These are phyloP conservation scores for Frieseomelitta varia DNA, from an alignment of 1,140 invertebrate species.

Conservation along the genomic window DNA sequence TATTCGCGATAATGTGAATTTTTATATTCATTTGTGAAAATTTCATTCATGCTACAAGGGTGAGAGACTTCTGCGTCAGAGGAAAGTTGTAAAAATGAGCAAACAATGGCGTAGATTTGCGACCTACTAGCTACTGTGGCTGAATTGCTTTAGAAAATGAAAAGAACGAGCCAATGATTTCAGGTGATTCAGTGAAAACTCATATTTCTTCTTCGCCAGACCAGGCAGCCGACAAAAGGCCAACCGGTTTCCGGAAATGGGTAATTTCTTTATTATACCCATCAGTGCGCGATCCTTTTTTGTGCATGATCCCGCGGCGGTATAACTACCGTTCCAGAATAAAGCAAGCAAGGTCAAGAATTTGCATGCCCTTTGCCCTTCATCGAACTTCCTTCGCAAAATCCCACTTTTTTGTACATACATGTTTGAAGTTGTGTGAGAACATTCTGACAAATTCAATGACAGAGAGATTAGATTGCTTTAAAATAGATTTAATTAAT, in stretches of 20 bases:
- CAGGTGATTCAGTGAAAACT: slow-evolving; percentile 44
- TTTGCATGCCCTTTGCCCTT: neutral
- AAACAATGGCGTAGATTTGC: neutral
- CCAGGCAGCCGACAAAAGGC: slow-evolving; percentile 52
- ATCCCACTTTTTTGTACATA: neutral
- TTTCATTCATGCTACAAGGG: neutral
- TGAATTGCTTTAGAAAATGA: neutral
- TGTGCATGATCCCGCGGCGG: neutral
- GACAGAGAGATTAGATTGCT: neutral
- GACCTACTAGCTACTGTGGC: neutral
- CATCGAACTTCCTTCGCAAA: neutral
- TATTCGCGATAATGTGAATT: neutral
- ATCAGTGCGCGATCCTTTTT: slow-evolving; percentile 21
- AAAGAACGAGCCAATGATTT: slow-evolving; percentile 14
- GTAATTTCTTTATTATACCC: slow-evolving; percentile 55
- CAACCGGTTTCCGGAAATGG: slow-evolving; percentile 69
- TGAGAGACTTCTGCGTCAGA: neutral
- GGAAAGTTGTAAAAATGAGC: slow-evolving; percentile 19
- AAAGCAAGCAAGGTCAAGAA: slow-evolving; percentile 3
- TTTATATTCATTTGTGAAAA: slow-evolving; percentile 22
- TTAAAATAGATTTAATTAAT: neutral
- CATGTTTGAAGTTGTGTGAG: neutral
- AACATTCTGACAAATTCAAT: neutral
- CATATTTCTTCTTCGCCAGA: slow-evolving; percentile 4
- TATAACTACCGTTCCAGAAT: neutral